Evolutionary conservation across 2,113 vertebrate genomes (phyloP), one percentile per base, ranked within the genome.

Genomic region (Campylomormyrus tamandua): DNA sequence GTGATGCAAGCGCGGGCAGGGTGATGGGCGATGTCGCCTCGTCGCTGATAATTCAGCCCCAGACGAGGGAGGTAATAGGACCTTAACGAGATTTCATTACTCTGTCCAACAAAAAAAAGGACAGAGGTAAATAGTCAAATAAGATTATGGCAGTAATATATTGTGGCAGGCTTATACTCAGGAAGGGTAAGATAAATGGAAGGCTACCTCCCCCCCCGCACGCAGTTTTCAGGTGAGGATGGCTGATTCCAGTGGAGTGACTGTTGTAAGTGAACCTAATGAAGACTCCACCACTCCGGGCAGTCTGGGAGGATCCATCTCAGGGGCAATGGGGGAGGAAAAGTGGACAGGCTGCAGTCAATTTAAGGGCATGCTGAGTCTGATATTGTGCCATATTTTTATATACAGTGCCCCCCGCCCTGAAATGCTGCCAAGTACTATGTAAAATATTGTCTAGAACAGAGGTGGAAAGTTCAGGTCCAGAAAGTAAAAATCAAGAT

Each of bases 11-110:
- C 21, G 39, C 9, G 24, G 21, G 13, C 13, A 42, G 19, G 80
- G 66, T 74, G 85, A 83, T 31, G 70, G 52, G 86, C 50, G 31
- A 46, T 48, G 70, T 88, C 46, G 74, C n/a, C 87, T 53, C 84
- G 39, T 50, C 88, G 27, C 62, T 90, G 90, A 62, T 58, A 87
- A 89, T 90, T 90, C 89, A 80, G n/a, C 11, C 56, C 80, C 87
- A 58, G 89, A 49, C 80, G 27, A 88, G 87, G 89, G n/a, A 50
- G 89, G 91, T 80, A 90, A 90, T 90, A 46, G 87, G 58, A 90
- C 53, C 58, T 80, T 77, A 90, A 90, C 90, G 87, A 87, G 90
- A 90, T 88, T 91, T 91, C 91, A 92, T 92, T 90, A 90, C 87
- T 42, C 77, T 88, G 87, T 62, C 58, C 31, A 50, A 46, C 80